These are phyloP conservation scores for Falco cherrug DNA, from an alignment of 2,797 vertebrate genomes.

Conservation along the genomic window DNA sequence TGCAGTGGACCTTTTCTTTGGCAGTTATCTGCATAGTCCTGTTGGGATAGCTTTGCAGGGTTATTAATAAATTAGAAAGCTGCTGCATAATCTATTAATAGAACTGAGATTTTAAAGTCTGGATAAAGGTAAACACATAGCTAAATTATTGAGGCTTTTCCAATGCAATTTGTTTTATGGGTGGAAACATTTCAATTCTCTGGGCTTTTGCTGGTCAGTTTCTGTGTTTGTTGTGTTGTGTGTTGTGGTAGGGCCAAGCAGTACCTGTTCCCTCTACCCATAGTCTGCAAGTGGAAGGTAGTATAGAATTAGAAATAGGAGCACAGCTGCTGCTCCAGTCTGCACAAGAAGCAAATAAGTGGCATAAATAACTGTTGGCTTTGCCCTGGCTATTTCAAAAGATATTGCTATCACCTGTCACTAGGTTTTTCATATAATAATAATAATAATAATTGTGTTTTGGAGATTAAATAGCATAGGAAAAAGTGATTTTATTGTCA, in stretches of 20 bases:
- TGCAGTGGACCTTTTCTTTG: not conserved
- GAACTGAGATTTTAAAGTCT: not conserved
- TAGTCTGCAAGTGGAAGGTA: not conserved
- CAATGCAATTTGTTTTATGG: not conserved
- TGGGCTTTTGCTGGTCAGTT: not conserved
- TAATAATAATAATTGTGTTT: not conserved
- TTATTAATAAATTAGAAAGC: not conserved
- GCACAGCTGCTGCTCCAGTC: not conserved
- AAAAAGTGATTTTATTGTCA: not conserved
- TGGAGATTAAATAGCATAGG: not conserved
- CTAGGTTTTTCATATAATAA: not conserved
- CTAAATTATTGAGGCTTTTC: not conserved
- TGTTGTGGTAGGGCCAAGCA: not conserved
- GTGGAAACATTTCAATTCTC: not conserved
- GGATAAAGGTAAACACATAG: not conserved
- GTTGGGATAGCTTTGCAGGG: not conserved
- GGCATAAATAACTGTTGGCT: not conserved
- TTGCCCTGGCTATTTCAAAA: not conserved
- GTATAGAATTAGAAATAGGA: not conserved
- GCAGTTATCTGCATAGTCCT: not conserved
- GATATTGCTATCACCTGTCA: not conserved
- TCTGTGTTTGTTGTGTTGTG: not conserved
- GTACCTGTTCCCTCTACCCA: not conserved
- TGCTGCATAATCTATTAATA: not conserved
- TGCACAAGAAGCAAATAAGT: not conserved